Evolutionary conservation across 2,113 vertebrate genomes (phyloP), one percentile per base, ranked within the genome.

Genomic region (Pedionomus torquatus): DNA sequence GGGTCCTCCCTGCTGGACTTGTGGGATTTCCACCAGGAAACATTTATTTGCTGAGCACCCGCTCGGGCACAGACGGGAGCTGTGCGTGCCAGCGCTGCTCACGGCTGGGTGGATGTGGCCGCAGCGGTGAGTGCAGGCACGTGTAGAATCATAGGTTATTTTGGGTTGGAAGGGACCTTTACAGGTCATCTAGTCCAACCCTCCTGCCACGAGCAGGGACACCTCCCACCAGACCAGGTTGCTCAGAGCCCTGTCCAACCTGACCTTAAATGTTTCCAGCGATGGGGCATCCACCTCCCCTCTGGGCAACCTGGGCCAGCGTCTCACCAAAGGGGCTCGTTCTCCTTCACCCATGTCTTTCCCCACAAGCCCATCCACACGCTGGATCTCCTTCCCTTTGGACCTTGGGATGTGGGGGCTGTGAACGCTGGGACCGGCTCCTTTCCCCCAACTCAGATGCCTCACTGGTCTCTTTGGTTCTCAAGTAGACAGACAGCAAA

Each of bases 341-440:
- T 25, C 16, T 10, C 64, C 52, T 82, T 55, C 1, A 0, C 52
- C 41, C 6, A 0, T 5, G 30, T n/a, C 33, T 49, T 66, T 46
- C 20, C 26, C 14, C 33, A 13, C 0, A 1, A 41, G 20, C 33
- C 35, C 4, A 1, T 44, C 35, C 64, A 44, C 10, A 2, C 11
- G 12, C 33, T 82, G 46, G 58, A 43, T 52, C 39, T n/a, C 39
- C 7, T 1, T 46, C 33, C n/a, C 3, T 30, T 31, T 30, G 58
- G 24, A 37, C 33, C 9, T 61, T 33, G 30, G 41, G 7, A 7
- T 71, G 37, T 66, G 41, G 23, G 9, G 24, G 81, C 39, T 77
- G 28, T 0, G 0, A 61, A 41, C 0, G 3, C 61, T 35, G 1
- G 2, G 23, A 39, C 4, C 37, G 16, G 17, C 51, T 83, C 35